Evolutionary conservation across 2,113 vertebrate species (phyloP), one percentile per base, ranked within the genome.

Genomic region (Canis aureus): DNA sequence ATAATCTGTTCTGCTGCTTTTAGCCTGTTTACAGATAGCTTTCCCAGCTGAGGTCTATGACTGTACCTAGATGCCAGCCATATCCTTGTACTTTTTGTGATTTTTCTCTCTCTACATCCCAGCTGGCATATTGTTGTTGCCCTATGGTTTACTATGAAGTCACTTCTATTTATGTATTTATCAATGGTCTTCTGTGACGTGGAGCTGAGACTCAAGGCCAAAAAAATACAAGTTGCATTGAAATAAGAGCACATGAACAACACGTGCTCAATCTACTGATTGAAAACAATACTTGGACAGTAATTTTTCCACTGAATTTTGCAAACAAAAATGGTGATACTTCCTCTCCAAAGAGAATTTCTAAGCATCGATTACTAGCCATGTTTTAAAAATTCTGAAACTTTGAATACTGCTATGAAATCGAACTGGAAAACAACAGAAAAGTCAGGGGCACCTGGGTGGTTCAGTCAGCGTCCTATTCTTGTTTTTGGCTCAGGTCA

Each of bases 271-370:
- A 59, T 82, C 76, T 89, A 76, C 64, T 89, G 17, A 86, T 17
- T 59, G 7, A 92, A 91, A 97, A 86, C 5, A 89, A 59, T 79
- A 60, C 17, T 55, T 53, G 29, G 51, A 76, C 7, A 35, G 55
- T 87, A 89, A 89, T 43, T 97, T 96, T 93, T 93, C 53, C 35
- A 64, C 2, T 59, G 59, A 55, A 82, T 55, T 91, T 88, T 96
- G 17, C 25, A 93, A 93, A 91, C 32, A 25, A 64, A 97, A 96
- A 82, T 25, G 9, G 38, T 88, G 32, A 95, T 9, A 29, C 8
- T 49, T n/a, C 23, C 19, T 62, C 57, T 8, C 38, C 27, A 38
- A 60, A 73, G 59, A 88, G n/a, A 84, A 79, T 49, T 73, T 96
- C 43, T 60, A 88, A 91, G 38, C 10, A 73, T 53, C 11, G 51